These are phyloP conservation scores for Battus philenor DNA, from an alignment of 1,140 invertebrate species.

Conservation along the genomic window DNA sequence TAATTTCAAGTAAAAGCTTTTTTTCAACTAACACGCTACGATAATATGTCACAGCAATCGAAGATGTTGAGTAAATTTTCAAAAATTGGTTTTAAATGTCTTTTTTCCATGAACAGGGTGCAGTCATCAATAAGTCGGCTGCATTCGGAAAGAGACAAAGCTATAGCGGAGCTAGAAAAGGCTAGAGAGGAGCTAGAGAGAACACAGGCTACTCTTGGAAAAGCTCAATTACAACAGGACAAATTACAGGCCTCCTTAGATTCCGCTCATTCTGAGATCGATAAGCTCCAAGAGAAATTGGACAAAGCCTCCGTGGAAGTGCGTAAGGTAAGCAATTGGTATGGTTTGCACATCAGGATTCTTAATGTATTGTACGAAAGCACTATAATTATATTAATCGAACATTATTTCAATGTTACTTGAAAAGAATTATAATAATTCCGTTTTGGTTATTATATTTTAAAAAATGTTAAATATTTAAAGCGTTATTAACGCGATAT, in stretches of 20 bases:
- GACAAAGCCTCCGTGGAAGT: constrained; percentile 89
- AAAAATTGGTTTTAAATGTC: background rate
- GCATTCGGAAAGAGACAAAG: constrained; percentile 92
- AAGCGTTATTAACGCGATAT: no score
- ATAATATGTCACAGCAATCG: no score
- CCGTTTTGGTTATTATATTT: no score
- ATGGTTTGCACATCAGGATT: no score
- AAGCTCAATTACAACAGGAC: constrained; percentile 92
- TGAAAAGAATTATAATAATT: no score
- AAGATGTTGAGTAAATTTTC: no score
- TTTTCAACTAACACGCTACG: no score
- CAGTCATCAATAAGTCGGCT: constrained; percentile 85
- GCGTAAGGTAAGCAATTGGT: constrained; percentile 84
- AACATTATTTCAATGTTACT: no score
- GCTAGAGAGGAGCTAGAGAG: constrained; percentile 93
- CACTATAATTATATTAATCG: no score
- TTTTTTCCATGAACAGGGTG: constrained; percentile 46
- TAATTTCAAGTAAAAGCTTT: no score
- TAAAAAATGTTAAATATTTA: no score
- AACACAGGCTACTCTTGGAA: constrained; percentile 90
- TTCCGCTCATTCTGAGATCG: constrained; percentile 93
- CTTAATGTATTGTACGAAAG: no score
- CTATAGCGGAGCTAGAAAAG: constrained; percentile 90
- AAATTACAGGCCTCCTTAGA: constrained; percentile 91
- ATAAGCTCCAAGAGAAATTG: constrained; percentile 90